A percentile compares a stretch with the other conserved stretches of the same genome.
Conservation (phyloP, 1,140 invertebrate genomes). For the Andrena cerasifolii region DNA sequence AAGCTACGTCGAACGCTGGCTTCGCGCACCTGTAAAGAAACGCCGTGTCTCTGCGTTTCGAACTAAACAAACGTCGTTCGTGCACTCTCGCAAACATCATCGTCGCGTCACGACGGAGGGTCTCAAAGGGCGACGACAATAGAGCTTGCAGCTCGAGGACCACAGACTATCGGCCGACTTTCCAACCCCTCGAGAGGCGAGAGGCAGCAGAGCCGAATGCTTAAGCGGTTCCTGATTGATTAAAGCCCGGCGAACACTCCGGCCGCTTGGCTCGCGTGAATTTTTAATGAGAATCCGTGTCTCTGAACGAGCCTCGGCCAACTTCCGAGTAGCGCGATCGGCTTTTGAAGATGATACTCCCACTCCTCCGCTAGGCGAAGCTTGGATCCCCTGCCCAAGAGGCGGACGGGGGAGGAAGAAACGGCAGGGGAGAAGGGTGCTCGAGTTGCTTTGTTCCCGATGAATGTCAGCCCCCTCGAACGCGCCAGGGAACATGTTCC, state of each 20-base stretch:
- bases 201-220: constrained; percentile 1
- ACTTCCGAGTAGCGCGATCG: constrained; percentile 38
- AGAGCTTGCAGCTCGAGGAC: neutral
- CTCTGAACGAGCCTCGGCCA: constrained; percentile 10
- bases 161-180: neutral
- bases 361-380: neutral
- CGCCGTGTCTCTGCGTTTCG: no score
- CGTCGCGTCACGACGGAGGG: no score
- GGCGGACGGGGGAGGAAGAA: neutral
- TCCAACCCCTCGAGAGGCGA: neutral
- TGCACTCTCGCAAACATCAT: no score
- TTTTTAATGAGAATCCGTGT: constrained; percentile 58
- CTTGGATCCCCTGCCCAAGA: neutral
- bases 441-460: constrained; percentile 56
- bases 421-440: constrained; percentile 6
- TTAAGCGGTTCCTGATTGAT: constrained; percentile 49
- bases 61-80: no score
- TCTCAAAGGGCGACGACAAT: constrained; percentile 12
- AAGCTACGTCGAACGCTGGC: no score
- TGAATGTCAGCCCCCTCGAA: constrained; percentile 33
- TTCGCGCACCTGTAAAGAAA: no score
- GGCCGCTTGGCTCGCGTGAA: constrained; percentile 30
- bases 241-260: constrained; percentile 25
- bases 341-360: constrained; percentile 43
- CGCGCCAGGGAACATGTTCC: constrained; percentile 14